Base-by-base conservation (phyloP, 1,140 invertebrate species). In the Drosophila suzukii region DNA sequence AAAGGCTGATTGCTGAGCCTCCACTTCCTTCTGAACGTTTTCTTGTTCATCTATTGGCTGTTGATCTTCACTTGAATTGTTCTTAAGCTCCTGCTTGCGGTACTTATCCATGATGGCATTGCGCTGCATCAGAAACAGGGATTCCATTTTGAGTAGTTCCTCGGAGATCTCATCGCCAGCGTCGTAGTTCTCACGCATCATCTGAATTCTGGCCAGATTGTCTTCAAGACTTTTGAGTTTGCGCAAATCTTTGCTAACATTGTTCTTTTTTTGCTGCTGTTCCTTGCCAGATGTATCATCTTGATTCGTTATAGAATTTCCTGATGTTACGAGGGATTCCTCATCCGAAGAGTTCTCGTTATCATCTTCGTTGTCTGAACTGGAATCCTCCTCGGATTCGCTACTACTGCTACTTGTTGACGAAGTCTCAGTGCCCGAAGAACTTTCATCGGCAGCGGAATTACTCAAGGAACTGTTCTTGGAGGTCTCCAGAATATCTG, bases 101-200 rank as follows among this genome's bases (percentile, higher is more conserved):
- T 91, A 92, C 49, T 92, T 92, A 27, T 90, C 81, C 66, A 91
- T 75, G 1, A 92, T 92, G 13, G 91, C 78, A n/a, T 91, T 91
- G 41, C 85, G 85, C 11, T 91, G 91, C 59, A 78, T 78, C 2
- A 91, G 53, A 41, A 92, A 90, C 6, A 92, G 38, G 4, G 82
- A 91, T 24, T 92, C 91, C 91, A 92, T 92, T 75, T 92, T 91
- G 5, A 90, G 58, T 46, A 92, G 59, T 55, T 91, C 91, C 36
- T 91, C 88, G 49, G 78, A 84, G 8, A 92, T 82, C 43, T 92
- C 91, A 61, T 92, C 91, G 3, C 76, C 84, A 0, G 88, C 80
- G 58, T 92, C 91, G 43, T 84, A 92, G 51, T 86, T 91, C 20
- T 91, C 88, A 0, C 91, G 78, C 91, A 92, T 92, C 81, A 81